Evolutionary conservation across 2,797 vertebrate genomes (phyloP).

Genomic region (Mormyrus hasselquistii): DNA sequence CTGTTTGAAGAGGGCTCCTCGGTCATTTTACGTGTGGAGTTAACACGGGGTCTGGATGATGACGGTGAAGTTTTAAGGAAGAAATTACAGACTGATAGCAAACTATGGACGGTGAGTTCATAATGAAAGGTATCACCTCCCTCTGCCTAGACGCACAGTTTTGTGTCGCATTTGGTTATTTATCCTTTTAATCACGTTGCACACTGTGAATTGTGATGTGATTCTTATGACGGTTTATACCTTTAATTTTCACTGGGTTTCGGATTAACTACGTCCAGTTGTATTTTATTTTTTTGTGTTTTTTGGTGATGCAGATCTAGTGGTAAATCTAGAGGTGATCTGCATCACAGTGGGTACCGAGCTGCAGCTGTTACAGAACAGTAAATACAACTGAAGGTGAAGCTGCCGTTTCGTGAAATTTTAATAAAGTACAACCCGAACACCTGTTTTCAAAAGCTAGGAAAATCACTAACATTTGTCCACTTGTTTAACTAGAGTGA

Average conservation of each 20-base stretch:
- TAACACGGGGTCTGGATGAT: background rate
- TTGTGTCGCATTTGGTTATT: background rate
- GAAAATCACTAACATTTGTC: background rate
- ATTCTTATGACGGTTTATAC: background rate
- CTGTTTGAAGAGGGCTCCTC: slow-evolving; percentile 40
- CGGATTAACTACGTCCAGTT: background rate
- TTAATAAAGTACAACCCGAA: background rate
- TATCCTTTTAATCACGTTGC: background rate
- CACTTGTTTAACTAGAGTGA: background rate
- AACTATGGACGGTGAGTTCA: slow-evolving; percentile 47
- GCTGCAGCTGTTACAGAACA: background rate
- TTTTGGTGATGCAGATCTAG: background rate
- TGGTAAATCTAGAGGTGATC: background rate
- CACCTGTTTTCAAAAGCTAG: background rate
- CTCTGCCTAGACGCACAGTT: background rate
- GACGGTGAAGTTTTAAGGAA: background rate
- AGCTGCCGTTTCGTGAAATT: background rate
- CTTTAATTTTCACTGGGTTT: background rate
- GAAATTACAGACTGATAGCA: slow-evolving; percentile 30
- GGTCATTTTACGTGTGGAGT: slow-evolving; percentile 18
- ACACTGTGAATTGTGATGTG: background rate
- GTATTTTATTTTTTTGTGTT: background rate
- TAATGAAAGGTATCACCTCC: background rate
- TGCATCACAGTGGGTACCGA: background rate
- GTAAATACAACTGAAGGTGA: background rate